Base-by-base conservation (phyloP, 2,797 vertebrate genomes). In the Synanceia verrucosa region DNA sequence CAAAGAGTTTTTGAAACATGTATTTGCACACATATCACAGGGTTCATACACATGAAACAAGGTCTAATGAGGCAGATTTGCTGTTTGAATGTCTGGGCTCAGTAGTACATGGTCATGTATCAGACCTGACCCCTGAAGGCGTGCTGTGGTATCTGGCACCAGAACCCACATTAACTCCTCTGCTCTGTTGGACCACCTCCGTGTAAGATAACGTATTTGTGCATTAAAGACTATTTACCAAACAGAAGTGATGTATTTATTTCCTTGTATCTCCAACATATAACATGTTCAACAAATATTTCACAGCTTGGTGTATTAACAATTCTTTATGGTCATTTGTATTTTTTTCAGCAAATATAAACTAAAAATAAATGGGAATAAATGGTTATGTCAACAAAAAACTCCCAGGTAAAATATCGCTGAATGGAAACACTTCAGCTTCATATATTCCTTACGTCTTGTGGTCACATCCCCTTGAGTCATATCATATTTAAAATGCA, bases 401-500 rank as follows among this genome's bases (percentile, higher is more conserved):
- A 65, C 58, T 46, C 43, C 4, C 26, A 36, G 16, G 51, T 39
- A 60, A 65, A 53, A 66, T 52, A 28, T 18, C n/a, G 28, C 12
- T 68, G 62, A 63, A 68, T 58, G 56, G 16, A 61, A n/a, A 43
- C 19, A 39, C 69, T 75, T 73, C 34, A 28, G 12, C 39, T 74
- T 52, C 24, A 41, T 64, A n/a, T 59, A 60, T 77, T 79, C 62
- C 51, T 66, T 55, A 48, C 29, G 65, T 67, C 56, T 55, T 60
- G 41, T 26, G 52, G 21, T 47, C 21, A 2, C 26, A 51, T 52
- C 59, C 81, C 72, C 73, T 60, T 0, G 76, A 71, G 78, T 81
- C 58, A 13, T 81, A 76, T 83, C 55, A 58, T 9, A 72, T 84
- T 76, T 16, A 72, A 46, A 71, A 84, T 44, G 24, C 58, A 53